phyloP scores from a whole-genome alignment of 2,888 invertebrate species.

The Schizaphis graminum region DNA sequence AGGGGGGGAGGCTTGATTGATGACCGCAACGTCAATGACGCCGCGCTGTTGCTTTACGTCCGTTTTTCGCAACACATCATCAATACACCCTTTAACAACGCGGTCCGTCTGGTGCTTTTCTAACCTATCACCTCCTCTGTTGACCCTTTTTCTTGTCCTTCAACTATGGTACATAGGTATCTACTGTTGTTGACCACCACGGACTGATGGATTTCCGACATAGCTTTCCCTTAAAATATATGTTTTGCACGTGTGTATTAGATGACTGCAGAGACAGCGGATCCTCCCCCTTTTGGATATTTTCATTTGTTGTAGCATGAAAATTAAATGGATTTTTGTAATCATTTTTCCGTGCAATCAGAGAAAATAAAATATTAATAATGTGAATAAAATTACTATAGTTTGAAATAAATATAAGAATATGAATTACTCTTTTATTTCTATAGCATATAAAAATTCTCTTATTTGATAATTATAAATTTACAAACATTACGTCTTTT shows the following conservation, averaged over 20 bases:
- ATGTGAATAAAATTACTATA: background rate
- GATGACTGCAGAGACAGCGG: background rate
- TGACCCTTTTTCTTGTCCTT: background rate
- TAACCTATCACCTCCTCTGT: background rate
- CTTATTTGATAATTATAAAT: background rate
- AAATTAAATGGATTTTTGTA: background rate
- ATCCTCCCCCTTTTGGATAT: background rate
- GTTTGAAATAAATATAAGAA: background rate
- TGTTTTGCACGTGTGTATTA: background rate
- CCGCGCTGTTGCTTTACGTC: constrained; percentile 52
- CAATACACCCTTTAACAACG: constrained; percentile 13
- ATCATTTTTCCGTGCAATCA: background rate
- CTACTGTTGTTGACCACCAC: background rate
- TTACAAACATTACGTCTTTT: background rate
- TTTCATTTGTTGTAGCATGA: background rate
- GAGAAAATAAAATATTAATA: background rate
- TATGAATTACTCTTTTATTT: background rate
- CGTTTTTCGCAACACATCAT: constrained; percentile 43
- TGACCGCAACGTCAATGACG: constrained; percentile 45
- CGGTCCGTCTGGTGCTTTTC: constrained; percentile 18
- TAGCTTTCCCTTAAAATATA: background rate
- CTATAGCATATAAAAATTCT: background rate
- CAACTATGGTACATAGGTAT: background rate
- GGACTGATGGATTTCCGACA: constrained; percentile 4
- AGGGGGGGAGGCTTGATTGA: constrained; percentile 50